Evolutionary conservation across 2,797 vertebrate genomes (phyloP).

Genomic region (Arremon brunneinucha): DNA sequence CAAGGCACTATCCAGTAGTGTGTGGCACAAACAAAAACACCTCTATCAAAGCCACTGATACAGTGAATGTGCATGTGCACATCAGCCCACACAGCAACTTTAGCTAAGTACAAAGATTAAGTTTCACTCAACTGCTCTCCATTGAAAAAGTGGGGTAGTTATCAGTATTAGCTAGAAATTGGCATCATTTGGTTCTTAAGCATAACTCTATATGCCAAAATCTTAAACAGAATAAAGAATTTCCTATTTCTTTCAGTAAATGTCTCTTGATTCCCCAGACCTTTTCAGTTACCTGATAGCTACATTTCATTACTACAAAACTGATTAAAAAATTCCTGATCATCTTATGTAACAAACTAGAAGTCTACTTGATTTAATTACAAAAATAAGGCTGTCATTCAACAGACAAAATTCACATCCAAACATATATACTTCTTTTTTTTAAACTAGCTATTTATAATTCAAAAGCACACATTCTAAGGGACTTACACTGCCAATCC

Average conservation of each 20-base stretch:
- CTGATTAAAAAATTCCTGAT: neutral
- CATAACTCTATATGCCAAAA: neutral
- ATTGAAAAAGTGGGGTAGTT: neutral
- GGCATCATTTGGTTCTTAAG: neutral
- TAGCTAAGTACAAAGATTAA: neutral
- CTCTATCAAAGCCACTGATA: constrained; percentile 38
- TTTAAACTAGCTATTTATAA: neutral
- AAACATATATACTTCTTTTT: neutral
- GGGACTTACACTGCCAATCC: neutral
- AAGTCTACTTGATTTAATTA: constrained; percentile 22
- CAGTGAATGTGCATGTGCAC: neutral
- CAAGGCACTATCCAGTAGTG: constrained; percentile 63
- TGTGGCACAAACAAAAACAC: constrained; percentile 42
- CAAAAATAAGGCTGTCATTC: constrained; percentile 40
- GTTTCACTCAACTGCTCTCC: neutral
- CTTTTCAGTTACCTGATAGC: neutral
- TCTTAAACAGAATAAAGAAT: neutral
- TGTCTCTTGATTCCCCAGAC: neutral
- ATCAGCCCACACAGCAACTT: neutral
- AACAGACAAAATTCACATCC: constrained; percentile 5
- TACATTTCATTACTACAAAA: constrained; percentile 23
- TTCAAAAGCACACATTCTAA: neutral
- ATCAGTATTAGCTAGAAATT: neutral
- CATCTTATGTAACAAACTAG: constrained; percentile 36
- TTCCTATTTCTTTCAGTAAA: neutral